Evolutionary conservation across 2,888 invertebrate species (phyloP).

Genomic region (Leptinotarsa rubiginosa): DNA sequence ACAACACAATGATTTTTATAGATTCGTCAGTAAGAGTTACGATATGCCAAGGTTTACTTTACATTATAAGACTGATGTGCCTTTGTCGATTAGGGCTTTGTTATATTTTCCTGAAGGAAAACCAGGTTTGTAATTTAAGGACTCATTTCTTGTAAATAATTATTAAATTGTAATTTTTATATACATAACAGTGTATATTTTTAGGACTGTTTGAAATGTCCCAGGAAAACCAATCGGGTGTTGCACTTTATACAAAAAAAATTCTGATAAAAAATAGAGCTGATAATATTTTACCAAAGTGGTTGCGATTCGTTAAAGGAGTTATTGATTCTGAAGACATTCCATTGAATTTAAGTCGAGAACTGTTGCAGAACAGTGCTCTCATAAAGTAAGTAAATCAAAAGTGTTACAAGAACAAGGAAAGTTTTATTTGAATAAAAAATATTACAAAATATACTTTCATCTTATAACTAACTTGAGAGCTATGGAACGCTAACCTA

Average conservation of each 20-base stretch:
- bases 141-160: neutral
- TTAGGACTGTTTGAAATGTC: slow-evolving; percentile 88
- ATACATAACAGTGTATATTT: slow-evolving; percentile 17
- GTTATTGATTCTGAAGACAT: slow-evolving; percentile 99
- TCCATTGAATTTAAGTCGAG: slow-evolving; percentile 95
- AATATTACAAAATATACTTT: slow-evolving; percentile 14
- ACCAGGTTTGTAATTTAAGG: slow-evolving; percentile 56
- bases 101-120: slow-evolving; percentile 94
- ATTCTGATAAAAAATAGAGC: slow-evolving; percentile 93
- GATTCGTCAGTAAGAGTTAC: slow-evolving; percentile 86
- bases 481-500: neutral
- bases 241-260: slow-evolving; percentile 91
- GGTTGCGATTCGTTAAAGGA: slow-evolving; percentile 96
- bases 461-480: neutral
- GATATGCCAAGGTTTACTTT: slow-evolving; percentile 90
- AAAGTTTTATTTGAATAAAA: neutral
- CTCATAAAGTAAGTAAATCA: slow-evolving; percentile 78
- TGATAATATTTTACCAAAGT: slow-evolving; percentile 91
- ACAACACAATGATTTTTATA: slow-evolving; percentile 93
- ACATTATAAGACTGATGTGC: slow-evolving; percentile 94
- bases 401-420: neutral
- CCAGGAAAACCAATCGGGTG: slow-evolving; percentile 84
- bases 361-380: slow-evolving; percentile 92
- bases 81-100: slow-evolving; percentile 89
- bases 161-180: slow-evolving; percentile 29